A percentile compares a stretch with the other conserved stretches of the same genome.
phyloP scores from a whole-genome alignment of 2,797 vertebrate genomes.

The Zenarchopterus dispar region DNA sequence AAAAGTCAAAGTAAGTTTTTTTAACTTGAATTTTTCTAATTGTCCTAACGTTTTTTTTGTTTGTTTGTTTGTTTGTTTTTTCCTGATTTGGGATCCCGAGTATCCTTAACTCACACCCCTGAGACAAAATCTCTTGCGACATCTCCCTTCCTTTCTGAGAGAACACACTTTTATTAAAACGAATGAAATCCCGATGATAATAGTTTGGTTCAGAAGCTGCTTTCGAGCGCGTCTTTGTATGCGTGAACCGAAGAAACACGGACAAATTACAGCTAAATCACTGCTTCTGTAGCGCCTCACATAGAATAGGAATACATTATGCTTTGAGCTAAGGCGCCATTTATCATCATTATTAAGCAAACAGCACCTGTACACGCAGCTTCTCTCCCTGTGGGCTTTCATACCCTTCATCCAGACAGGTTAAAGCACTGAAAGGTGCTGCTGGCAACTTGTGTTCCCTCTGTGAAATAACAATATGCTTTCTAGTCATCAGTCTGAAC shows the following conservation, averaged over 20 bases:
- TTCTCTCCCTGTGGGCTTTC: neutral
- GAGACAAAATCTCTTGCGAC: neutral
- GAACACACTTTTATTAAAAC: slow-evolving; percentile 15
- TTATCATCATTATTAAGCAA: slow-evolving; percentile 60
- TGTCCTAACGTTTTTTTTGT: too few relatives aligned
- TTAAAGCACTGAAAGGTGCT: slow-evolving; percentile 26
- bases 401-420: slow-evolving; percentile 19
- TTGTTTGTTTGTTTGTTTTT: too few relatives aligned
- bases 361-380: slow-evolving; percentile 28
- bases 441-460: neutral
- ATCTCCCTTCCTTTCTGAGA: neutral
- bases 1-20: too few relatives aligned
- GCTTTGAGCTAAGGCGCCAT: slow-evolving; percentile 24
- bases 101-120: neutral
- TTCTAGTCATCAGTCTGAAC: slow-evolving; percentile 6
- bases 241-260: slow-evolving; percentile 15
- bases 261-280: slow-evolving; percentile 32
- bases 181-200: slow-evolving; percentile 25
- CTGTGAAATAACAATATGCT: slow-evolving; percentile 14
- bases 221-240: slow-evolving; percentile 2
- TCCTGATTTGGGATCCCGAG: too few relatives aligned
- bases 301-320: slow-evolving; percentile 36
- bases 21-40: too few relatives aligned
- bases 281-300: slow-evolving; percentile 12
- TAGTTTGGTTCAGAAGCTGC: slow-evolving; percentile 9